Evolutionary conservation across 92 coral and sea anemone species (phyloP).

Genomic region (Desmophyllum pertusum): DNA sequence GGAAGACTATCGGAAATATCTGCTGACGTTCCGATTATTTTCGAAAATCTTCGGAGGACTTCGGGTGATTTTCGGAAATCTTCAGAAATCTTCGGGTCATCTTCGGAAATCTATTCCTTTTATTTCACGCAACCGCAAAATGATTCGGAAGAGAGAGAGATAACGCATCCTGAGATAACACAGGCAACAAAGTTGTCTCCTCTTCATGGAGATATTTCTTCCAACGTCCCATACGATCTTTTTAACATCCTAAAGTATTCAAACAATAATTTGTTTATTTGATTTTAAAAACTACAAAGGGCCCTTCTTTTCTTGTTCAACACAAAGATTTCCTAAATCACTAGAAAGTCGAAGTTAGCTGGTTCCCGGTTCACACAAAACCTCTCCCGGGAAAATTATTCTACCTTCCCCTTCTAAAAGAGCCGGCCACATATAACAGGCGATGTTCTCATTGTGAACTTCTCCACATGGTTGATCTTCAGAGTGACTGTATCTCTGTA

Average conservation of each 20-base stretch:
- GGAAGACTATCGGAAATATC: no score
- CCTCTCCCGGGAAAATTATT: slow-evolving; percentile 6
- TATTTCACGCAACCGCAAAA: no score
- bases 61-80: no score
- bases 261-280: neutral
- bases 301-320: no score
- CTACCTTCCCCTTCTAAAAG: slow-evolving; percentile 4
- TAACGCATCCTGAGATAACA: neutral
- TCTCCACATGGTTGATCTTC: neutral
- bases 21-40: no score
- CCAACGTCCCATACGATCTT: neutral
- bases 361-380: neutral
- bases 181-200: neutral
- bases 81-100: no score
- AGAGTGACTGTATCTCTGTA: neutral
- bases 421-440: slow-evolving; percentile 27
- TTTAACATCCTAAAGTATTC: neutral
- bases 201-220: neutral
- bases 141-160: no score
- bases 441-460: neutral
- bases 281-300: neutral
- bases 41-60: no score
- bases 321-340: no score
- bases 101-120: no score
- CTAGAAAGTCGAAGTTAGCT: neutral